phyloP scores from a whole-genome alignment of 2,888 invertebrate genomes.

The Drosophila birchii region DNA sequence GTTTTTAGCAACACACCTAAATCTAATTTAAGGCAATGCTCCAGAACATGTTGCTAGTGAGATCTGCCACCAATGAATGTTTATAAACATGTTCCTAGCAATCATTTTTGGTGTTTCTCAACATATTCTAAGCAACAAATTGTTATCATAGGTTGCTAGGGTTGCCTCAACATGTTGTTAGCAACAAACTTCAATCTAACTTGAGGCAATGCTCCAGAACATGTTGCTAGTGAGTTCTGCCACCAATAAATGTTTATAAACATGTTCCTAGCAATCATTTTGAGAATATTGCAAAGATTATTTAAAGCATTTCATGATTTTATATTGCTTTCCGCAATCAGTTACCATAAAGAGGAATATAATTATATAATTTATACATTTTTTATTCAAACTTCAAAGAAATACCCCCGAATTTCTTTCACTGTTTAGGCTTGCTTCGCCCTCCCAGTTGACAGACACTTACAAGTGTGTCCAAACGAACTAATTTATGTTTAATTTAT shows the following conservation, averaged over 20 bases:
- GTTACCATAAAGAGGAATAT: too few species aligned
- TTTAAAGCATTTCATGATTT: not conserved
- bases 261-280: not conserved
- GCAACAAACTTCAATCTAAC: too few species aligned
- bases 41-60: not conserved
- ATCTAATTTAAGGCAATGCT: too few species aligned
- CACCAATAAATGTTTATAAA: not conserved
- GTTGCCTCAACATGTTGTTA: too few species aligned
- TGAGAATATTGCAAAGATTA: not conserved
- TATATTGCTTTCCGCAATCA: too few species aligned
- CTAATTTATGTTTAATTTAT: constrained; percentile 36
- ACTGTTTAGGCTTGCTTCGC: constrained; percentile 1
- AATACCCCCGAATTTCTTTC: not conserved
- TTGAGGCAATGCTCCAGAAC: too few species aligned
- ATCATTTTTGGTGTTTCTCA: too few species aligned
- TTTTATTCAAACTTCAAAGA: not conserved
- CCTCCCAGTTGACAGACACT: constrained; percentile 16
- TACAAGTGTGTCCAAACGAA: constrained; percentile 11
- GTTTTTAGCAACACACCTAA: too few species aligned
- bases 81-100: not conserved
- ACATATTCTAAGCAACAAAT: too few species aligned
- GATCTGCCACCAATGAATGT: not conserved
- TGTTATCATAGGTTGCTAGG: too few species aligned
- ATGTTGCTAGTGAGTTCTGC: not conserved
- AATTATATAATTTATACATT: too few species aligned